Evolutionary conservation across 2,797 vertebrate species (phyloP), one percentile per base, ranked within the genome.

Genomic region (Syncerus caffer): DNA sequence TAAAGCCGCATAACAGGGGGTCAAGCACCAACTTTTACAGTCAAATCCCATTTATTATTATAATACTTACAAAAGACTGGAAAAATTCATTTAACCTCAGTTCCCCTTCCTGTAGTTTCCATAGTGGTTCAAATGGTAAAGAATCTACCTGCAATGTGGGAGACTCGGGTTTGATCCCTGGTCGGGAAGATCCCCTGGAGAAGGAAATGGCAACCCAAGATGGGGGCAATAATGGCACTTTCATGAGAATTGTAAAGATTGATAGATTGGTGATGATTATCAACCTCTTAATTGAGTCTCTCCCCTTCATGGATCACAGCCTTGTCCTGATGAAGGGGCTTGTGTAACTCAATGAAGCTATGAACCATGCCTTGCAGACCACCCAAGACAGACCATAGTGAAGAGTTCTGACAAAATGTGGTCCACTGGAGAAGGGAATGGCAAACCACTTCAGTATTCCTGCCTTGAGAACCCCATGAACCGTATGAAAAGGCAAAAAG

Each of bases 41-140:
- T 74, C 55, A 85, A 90, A 80, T 82, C 14, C 27, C 55, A 71
- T 58, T 64, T 50, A 90, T 82, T 93, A 79, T 21, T 71, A 12
- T 25, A 74, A 38, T 42, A 74, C n/a, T 71, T 64, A 29, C n/a
- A 64, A 95, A 50, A 71, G 14, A 23, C 1, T 93, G 34, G 50
- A n/a, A 90, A 92, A 98, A 83, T n/a, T 38, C n/a, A 51, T 62
- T 90, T 94, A 78, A 88, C 50, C 34, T 92, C 29, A 84, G 74
- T 42, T 90, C 16, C 3, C 31, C 78, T 67, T 57, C 34, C 85
- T 85, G 38, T 93, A 86, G 19, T 71, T 71, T 71, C 64, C 64
- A 34, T 21, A 23, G 64, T 23, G 19, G 19, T 10, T 38, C 64
- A 71, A 71, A 23, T 71, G n/a, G n/a, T 71, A 71, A 71, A 71